Evolutionary conservation across 2,888 invertebrate genomes (phyloP).

Genomic region (Eueremaeus valkanovi): DNA sequence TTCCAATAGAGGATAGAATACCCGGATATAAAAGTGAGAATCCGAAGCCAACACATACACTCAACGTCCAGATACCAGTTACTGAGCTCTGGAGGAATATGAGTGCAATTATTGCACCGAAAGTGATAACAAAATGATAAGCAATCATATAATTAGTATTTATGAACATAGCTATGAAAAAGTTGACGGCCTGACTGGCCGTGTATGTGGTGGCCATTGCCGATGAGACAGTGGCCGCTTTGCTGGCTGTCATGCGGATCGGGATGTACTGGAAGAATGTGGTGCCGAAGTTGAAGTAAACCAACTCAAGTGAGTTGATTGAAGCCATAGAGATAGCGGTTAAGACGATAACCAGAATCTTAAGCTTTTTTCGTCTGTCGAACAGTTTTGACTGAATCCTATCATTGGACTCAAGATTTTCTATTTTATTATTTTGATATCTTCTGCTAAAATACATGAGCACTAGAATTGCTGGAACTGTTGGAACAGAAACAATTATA

Average conservation of each 20-base stretch:
- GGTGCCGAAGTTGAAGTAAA: background rate
- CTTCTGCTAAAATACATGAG: background rate
- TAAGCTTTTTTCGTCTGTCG: background rate
- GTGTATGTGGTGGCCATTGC: background rate
- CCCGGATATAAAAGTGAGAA: background rate
- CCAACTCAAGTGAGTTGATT: background rate
- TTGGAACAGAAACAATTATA: too few species aligned
- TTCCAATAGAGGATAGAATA: background rate
- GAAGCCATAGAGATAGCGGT: background rate
- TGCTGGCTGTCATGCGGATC: background rate
- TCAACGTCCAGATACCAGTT: background rate
- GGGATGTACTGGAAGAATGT: background rate
- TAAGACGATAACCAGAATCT: background rate
- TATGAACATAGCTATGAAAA: background rate
- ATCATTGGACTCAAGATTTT: background rate
- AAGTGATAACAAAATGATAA: background rate
- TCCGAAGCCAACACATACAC: background rate
- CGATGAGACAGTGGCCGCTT: background rate
- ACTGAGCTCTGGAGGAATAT: background rate
- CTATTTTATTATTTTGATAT: background rate
- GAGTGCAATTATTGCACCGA: background rate
- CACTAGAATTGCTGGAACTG: background rate
- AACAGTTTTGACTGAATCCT: background rate
- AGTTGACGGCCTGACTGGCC: background rate
- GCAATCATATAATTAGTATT: background rate